Percentiles rank a stretch among this genome's conserved stretches.
Conservation (phyloP, 2,113 vertebrate genomes). For the Calyptommatus sinebrachiatus region DNA sequence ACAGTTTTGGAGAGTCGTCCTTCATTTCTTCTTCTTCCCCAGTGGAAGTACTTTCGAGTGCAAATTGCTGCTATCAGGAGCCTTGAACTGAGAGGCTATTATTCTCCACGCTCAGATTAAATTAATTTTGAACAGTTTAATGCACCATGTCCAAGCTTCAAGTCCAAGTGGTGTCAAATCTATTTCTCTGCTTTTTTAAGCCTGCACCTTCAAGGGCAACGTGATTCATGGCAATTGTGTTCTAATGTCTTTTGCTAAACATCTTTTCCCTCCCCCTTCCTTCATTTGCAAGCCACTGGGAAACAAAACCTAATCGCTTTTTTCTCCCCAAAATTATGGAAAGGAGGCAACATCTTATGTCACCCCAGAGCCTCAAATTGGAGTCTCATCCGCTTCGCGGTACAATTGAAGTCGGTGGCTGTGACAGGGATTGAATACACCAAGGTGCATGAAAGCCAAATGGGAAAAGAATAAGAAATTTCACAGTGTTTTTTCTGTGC, state of each 20-base stretch:
- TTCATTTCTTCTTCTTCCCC: slow-evolving; percentile 84
- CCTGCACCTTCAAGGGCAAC: slow-evolving; percentile 79
- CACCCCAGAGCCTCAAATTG: slow-evolving; percentile 44
- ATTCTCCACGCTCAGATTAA: slow-evolving; percentile 84
- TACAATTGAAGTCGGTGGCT: slow-evolving; percentile 57
- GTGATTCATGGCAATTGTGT: slow-evolving; percentile 75
- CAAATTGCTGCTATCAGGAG: slow-evolving; percentile 82
- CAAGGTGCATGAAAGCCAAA: slow-evolving; percentile 40
- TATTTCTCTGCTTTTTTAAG: slow-evolving; percentile 84
- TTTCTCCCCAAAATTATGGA: slow-evolving; percentile 59
- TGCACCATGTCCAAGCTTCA: slow-evolving; percentile 79
- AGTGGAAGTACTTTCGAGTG: slow-evolving; percentile 81
- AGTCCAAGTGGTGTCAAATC: slow-evolving; percentile 82
- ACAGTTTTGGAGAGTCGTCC: slow-evolving; percentile 76
- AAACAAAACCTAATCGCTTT: slow-evolving; percentile 72
- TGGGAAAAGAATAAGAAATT: slow-evolving; percentile 45
- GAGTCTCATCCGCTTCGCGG: slow-evolving; percentile 58
- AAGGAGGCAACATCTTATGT: slow-evolving; percentile 59
- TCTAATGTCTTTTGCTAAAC: slow-evolving; percentile 76
- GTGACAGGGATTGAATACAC: slow-evolving; percentile 36
- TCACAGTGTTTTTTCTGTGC: slow-evolving; percentile 4
- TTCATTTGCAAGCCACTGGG: slow-evolving; percentile 77
- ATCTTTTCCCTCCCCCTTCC: slow-evolving; percentile 71
- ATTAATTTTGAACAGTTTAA: slow-evolving; percentile 88
- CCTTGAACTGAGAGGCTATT: slow-evolving; percentile 84